Evolutionary conservation across 2,797 vertebrate genomes (phyloP), one percentile per base, ranked within the genome.

Genomic region (Megalops cyprinoides): DNA sequence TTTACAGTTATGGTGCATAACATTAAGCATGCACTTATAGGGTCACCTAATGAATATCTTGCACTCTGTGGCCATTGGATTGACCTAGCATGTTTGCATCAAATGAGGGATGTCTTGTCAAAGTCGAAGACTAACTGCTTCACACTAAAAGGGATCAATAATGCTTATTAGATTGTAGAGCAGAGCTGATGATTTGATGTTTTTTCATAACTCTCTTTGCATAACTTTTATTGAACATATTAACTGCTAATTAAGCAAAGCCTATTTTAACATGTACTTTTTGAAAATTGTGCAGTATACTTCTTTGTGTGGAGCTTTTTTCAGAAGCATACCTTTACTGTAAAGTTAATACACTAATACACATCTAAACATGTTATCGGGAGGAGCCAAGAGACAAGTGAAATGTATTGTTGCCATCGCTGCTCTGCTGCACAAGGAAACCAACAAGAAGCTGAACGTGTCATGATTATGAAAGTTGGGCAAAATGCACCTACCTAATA

Each of bases 401-500:
- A 25, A 58, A n/a, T 25, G 23, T n/a, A 58, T 58, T 58, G 55
- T 20, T 60, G 58, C 31, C 23, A 9, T 60, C 31, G 25, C 25
- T 60, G 25, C 14, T 1, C n/a, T 28, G 15, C 10, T 9, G 2
- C n/a, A 7, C 5, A 28, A n/a, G n/a, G n/a, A n/a, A n/a, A n/a
- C n/a, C n/a, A 60, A 75, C 1, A 49, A 18, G 8, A 34, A 75
- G n/a, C 31, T 44, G 25, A 44, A 14, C 48, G 46, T 28, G 46
- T 74, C 10, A 46, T 4, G 51, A n/a, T 71, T 23, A 42, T 8
- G 6, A 69, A 69, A 42, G 56, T 34, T 25, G 46, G 51, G 39
- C 58, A 39, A 74, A 34, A 53, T 51, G 31, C 12, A 2, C 77
- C 15, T 86, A 99, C 98, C 97, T 97, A 89, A 98, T 96, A 69